Evolutionary conservation across 2,797 vertebrate species (phyloP), one percentile per base, ranked within the genome.

Genomic region (Tenualosa thibaudeaui): DNA sequence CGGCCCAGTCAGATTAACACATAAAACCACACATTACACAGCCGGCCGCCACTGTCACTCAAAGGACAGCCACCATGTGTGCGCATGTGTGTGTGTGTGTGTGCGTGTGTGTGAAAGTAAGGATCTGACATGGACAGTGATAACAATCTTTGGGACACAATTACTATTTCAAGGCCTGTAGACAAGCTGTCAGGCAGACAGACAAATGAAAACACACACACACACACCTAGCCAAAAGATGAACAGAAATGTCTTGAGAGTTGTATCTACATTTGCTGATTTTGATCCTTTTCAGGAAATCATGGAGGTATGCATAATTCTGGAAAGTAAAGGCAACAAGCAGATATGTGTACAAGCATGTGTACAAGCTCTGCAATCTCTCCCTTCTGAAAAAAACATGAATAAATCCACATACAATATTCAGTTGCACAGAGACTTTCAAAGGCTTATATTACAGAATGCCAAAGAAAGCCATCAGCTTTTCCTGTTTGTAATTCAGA

Each of bases 1-100:
- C 94, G 93, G 95, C 95, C 94, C 94, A 95, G 95, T 94, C 94
- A 93, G 95, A 95, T 95, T 94, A 95, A 95, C 95, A 96, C 95
- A 95, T 96, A 65, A 92, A 90, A 90, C 87, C 85, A 92, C 91
- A 91, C 87, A 90, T 93, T 94, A 86, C 83, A 68, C 58, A 62
- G 58, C n/a, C n/a, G 58, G 58, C 22, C 58, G 26, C 62, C 24
- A 68, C 62, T 68, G 10, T 49, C 81, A 81, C 81, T 26, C 43
- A 49, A 81, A 54, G 51, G 51, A 81, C 81, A n/a, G 26, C 62
- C 31, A 68, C 26, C 8, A 9, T 68, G 26, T 71, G 65, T 71
- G 65, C 17, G 65, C 37, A 12, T 24, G 1, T 62, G 60, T 62
- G 60, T 68, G 26, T 68, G 24, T 31, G 62, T 68, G 62, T 26